Percentiles rank a stretch among this genome's conserved stretches.
Evolutionary conservation across 2,888 invertebrate genomes (phyloP).

Genomic region (Eretmocerus hayati): DNA sequence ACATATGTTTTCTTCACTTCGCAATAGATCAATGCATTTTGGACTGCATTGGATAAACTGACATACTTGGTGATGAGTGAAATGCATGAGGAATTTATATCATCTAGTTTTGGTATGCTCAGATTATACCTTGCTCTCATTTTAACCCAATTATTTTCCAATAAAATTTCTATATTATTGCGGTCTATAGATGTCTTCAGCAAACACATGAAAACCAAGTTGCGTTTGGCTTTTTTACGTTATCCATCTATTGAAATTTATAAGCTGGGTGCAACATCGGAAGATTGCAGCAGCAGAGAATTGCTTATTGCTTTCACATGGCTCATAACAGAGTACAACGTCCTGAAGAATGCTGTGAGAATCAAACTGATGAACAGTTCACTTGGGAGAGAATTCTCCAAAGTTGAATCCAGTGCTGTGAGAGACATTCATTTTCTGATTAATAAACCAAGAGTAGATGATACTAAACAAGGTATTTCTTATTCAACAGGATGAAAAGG

Average conservation of each 20-base stretch:
- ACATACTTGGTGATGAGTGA: conserved; percentile 14
- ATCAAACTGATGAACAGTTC: conserved; percentile 29
- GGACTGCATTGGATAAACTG: conserved; percentile 21
- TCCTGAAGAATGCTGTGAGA: conserved; percentile 28
- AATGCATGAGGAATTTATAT: conserved; percentile 12
- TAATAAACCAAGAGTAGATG: too few species aligned
- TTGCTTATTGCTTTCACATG: conserved; percentile 43
- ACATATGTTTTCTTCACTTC: neutral
- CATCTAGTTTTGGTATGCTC: conserved; percentile 18
- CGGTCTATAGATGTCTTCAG: conserved; percentile 28
- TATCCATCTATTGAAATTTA: conserved; percentile 43
- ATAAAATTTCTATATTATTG: neutral
- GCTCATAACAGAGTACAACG: conserved; percentile 36
- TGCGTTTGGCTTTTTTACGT: conserved; percentile 37
- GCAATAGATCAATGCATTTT: conserved; percentile 19
- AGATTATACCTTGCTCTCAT: neutral
- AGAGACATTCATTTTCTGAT: too few species aligned
- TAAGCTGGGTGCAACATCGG: conserved; percentile 27
- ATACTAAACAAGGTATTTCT: neutral
- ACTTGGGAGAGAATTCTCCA: conserved; percentile 34
- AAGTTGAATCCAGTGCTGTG: conserved; percentile 10
- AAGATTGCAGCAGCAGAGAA: conserved; percentile 32
- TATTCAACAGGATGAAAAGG: conserved; percentile 3
- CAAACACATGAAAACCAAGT: conserved; percentile 34
- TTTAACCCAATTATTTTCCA: neutral